Evolutionary conservation across 2,797 vertebrate species (phyloP).

Genomic region (Enteromius anoplus): DNA sequence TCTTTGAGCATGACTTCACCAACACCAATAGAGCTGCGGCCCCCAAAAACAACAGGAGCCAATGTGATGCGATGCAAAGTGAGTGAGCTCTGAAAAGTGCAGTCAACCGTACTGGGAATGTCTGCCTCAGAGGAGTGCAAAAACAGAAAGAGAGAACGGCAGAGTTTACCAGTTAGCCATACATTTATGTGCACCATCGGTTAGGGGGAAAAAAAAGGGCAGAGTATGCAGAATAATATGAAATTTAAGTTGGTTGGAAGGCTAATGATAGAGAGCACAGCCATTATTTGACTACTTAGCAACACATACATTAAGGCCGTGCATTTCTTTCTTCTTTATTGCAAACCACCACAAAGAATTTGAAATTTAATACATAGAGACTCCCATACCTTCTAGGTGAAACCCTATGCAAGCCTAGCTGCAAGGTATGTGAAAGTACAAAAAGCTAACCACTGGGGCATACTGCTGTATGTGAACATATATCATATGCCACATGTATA

Average conservation of each 20-base stretch:
- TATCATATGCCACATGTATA: not conserved
- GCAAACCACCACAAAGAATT: constrained; percentile 13
- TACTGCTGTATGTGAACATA: not conserved
- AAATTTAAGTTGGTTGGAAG: not conserved
- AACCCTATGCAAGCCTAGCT: not conserved
- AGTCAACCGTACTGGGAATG: constrained; percentile 52
- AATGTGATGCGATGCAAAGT: constrained; percentile 49
- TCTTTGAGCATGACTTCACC: constrained; percentile 51
- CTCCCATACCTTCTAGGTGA: not conserved
- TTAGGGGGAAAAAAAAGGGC: not conserved
- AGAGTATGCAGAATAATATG: not conserved
- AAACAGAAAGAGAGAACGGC: constrained; percentile 1
- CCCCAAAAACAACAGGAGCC: constrained; percentile 40
- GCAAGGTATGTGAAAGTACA: constrained; percentile 26
- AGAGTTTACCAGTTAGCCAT: constrained; percentile 17
- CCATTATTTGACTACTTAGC: not conserved
- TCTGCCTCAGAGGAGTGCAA: constrained; percentile 27
- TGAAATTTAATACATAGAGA: constrained; percentile 19
- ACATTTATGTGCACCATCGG: not conserved
- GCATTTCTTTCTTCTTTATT: not conserved
- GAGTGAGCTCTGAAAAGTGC: constrained; percentile 49
- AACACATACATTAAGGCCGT: not conserved
- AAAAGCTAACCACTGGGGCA: too few species aligned
- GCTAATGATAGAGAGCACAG: not conserved
- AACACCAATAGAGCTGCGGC: constrained; percentile 46